Conservation (phyloP, 2,888 invertebrate species). For the Drosophila bunnanda region DNA sequence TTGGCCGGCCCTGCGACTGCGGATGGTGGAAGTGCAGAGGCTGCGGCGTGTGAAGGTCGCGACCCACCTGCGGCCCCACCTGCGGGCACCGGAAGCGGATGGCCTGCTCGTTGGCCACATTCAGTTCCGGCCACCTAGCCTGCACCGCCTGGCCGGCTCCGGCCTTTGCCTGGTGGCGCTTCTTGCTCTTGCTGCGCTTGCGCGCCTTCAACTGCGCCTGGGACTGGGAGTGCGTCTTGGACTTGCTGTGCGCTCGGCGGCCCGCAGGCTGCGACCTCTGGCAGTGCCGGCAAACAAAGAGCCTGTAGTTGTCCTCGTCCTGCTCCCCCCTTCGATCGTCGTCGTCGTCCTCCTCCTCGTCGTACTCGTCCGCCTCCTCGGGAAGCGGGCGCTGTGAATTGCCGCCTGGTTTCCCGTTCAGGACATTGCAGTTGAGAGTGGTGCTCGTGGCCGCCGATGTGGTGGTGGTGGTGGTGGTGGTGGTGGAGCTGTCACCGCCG, state of each 20-base stretch:
- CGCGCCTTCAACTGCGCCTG: constrained; percentile 66
- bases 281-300: constrained; percentile 79
- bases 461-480: constrained; percentile 59
- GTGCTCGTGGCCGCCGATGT: constrained; percentile 56
- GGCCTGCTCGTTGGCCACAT: constrained; percentile 80
- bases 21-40: constrained; percentile 82
- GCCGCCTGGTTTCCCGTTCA: constrained; percentile 11
- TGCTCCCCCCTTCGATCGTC: constrained; percentile 37
- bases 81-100: constrained; percentile 83
- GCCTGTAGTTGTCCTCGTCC: constrained; percentile 13
- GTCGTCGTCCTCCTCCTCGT: constrained; percentile 30
- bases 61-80: constrained; percentile 81
- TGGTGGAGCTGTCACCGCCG: constrained; percentile 51
- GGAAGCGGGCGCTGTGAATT: not conserved
- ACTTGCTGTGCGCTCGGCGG: constrained; percentile 50
- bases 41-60: constrained; percentile 75
- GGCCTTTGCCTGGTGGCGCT: constrained; percentile 41
- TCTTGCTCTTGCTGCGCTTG: constrained; percentile 67
- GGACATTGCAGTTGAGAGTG: constrained; percentile 37
- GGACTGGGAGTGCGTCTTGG: constrained; percentile 50
- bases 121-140: constrained; percentile 66
- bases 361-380: constrained; percentile 8
- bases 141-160: constrained; percentile 37
- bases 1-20: constrained; percentile 54
- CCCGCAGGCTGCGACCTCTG: constrained; percentile 78